A percentile compares a stretch with the other conserved stretches of the same genome.
Evolutionary conservation across 2,797 vertebrate genomes (phyloP).

Genomic region (Hydrocynus forskahlii): DNA sequence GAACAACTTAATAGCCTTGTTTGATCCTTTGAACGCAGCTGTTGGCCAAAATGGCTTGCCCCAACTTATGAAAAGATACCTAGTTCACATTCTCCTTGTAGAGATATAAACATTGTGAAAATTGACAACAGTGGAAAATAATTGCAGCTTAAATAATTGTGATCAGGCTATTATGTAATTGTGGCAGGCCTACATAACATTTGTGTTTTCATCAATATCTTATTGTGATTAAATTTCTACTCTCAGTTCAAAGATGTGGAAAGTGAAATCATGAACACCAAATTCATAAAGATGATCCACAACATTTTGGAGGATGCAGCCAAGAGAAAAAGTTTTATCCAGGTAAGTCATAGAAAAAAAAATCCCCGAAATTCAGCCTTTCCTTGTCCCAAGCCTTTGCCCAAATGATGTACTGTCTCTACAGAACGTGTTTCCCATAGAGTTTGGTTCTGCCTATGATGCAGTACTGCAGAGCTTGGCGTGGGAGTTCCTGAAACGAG

Average conservation of each 20-base stretch:
- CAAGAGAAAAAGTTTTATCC: conserved; percentile 70
- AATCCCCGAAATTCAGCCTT: too few relatives aligned
- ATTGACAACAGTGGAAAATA: too few relatives aligned
- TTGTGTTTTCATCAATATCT: neutral
- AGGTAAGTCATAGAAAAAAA: conserved; percentile 56
- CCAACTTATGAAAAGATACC: too few relatives aligned
- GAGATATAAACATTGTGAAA: too few relatives aligned
- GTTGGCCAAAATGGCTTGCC: too few relatives aligned
- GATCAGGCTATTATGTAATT: neutral
- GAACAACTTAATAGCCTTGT: too few relatives aligned
- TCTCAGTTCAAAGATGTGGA: conserved; percentile 57
- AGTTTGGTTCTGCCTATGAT: conserved; percentile 79
- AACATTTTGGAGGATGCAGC: conserved; percentile 70
- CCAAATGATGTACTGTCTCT: neutral
- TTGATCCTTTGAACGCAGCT: too few relatives aligned
- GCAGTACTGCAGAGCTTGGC: conserved; percentile 79
- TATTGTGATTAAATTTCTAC: neutral
- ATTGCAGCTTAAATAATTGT: too few relatives aligned
- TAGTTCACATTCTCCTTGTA: too few relatives aligned
- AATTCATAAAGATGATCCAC: conserved; percentile 70
- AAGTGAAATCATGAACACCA: conserved; percentile 58
- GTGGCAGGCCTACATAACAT: neutral
- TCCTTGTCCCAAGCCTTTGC: neutral
- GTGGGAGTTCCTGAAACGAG: conserved; percentile 79
- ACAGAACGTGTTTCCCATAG: conserved; percentile 78